phyloP scores from a whole-genome alignment of 1,140 invertebrate genomes.

The Halotydeus destructor region DNA sequence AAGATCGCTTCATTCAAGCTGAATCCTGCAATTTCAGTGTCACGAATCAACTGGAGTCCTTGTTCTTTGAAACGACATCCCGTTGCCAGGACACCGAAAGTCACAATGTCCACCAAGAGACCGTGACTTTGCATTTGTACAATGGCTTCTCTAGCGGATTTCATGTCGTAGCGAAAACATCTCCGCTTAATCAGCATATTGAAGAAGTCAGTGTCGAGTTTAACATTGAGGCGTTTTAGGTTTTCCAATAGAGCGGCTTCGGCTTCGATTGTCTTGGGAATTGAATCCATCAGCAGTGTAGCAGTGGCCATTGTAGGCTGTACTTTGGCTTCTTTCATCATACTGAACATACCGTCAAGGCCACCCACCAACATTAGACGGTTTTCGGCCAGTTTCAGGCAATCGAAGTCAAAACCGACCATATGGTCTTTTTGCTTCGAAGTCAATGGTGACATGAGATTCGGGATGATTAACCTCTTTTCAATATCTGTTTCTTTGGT shows the following conservation, averaged over 20 bases:
- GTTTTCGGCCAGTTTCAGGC: slow-evolving; percentile 1
- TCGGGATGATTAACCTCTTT: background rate
- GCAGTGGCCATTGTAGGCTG: slow-evolving; percentile 54
- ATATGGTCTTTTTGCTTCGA: background rate
- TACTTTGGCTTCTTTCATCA: slow-evolving; percentile 42
- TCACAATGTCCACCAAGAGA: slow-evolving; percentile 47
- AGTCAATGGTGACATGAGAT: background rate
- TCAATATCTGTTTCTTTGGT: background rate
- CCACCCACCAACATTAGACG: slow-evolving; percentile 56
- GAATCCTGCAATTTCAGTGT: slow-evolving; percentile 39
- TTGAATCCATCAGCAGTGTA: slow-evolving; percentile 44
- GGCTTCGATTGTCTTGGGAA: slow-evolving; percentile 37
- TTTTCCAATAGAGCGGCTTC: slow-evolving; percentile 40
- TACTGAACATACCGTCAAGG: slow-evolving; percentile 40
- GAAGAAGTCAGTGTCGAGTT: slow-evolving; percentile 53
- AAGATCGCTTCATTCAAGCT: slow-evolving; percentile 47
- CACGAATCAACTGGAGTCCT: slow-evolving; percentile 36
- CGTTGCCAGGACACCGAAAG: slow-evolving; percentile 62
- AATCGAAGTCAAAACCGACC: slow-evolving; percentile 11
- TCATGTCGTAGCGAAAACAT: slow-evolving; percentile 38
- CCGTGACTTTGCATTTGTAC: slow-evolving; percentile 34
- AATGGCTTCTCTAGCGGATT: slow-evolving; percentile 39
- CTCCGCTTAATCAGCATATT: slow-evolving; percentile 66
- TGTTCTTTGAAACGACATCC: slow-evolving; percentile 39
- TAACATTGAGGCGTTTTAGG: slow-evolving; percentile 35